Percentiles rank a stretch among this genome's conserved stretches.
phyloP scores from a whole-genome alignment of 2,797 vertebrate genomes.

The Gymnoscopelus braueri region DNA sequence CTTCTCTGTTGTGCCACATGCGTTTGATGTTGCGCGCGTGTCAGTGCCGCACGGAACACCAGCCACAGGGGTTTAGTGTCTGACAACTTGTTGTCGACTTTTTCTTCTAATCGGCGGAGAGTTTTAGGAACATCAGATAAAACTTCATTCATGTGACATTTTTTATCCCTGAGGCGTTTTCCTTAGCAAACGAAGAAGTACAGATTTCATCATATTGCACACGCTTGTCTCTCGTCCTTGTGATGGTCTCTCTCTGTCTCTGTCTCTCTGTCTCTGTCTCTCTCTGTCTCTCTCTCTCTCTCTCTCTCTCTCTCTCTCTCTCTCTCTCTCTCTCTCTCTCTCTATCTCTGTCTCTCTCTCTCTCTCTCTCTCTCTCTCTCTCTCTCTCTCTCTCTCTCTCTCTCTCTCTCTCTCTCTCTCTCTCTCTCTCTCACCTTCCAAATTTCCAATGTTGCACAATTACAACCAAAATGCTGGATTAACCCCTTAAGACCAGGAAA shows the following conservation, averaged over 20 bases:
- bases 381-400: background rate
- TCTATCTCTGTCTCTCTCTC: background rate
- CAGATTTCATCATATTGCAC: background rate
- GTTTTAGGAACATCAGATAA: background rate
- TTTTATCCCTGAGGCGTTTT: background rate
- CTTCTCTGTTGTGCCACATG: no score
- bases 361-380: background rate
- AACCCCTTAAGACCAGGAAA: no score
- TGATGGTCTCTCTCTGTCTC: slow-evolving; percentile 4
- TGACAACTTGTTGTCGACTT: background rate
- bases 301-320: slow-evolving; percentile 8
- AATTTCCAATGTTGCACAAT: no score
- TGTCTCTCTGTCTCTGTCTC: background rate
- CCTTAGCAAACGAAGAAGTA: background rate
- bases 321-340: background rate
- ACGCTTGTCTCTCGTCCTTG: background rate
- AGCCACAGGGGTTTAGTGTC: background rate
- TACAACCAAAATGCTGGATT: no score
- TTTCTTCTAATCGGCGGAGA: background rate
- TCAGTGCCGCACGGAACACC: background rate
- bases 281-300: background rate
- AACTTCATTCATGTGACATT: slow-evolving; percentile 2
- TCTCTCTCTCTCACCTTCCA: background rate
- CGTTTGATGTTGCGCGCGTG: background rate
- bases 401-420: slow-evolving; percentile 5